Conservation (phyloP, 2,113 vertebrate genomes). For the Odontophorus gujanensis region DNA sequence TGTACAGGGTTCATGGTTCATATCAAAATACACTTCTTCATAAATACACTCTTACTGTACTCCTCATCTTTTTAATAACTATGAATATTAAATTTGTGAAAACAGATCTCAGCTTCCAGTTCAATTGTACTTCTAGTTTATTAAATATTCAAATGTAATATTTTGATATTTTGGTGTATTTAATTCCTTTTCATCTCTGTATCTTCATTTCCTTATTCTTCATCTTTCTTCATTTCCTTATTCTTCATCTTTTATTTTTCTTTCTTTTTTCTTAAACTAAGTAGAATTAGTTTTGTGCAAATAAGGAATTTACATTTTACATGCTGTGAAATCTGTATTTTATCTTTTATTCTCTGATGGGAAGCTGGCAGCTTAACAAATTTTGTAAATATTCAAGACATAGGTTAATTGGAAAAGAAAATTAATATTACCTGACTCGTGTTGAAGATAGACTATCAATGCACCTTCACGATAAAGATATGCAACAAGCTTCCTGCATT, state of each 20-base stretch:
- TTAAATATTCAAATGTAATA: background rate
- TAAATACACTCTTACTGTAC: background rate
- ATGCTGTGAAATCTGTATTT: background rate
- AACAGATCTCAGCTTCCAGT: accelerated
- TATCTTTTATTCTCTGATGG: background rate
- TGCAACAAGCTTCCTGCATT: background rate
- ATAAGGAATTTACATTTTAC: background rate
- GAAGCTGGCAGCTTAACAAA: background rate
- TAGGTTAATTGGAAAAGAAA: background rate
- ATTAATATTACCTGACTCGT: background rate
- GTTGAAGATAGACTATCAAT: background rate
- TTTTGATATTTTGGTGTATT: background rate
- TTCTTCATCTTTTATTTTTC: background rate
- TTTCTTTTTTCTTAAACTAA: background rate
- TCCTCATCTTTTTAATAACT: background rate
- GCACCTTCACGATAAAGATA: background rate
- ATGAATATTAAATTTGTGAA: background rate
- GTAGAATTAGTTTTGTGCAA: background rate
- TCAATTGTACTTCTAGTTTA: background rate
- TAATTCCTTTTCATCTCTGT: background rate
- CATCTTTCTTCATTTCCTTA: no score
- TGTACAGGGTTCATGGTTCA: background rate
- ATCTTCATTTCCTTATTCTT: background rate
- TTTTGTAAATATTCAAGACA: background rate
- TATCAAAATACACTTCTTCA: background rate